Evolutionary conservation across 1,140 invertebrate genomes (phyloP), one percentile per base, ranked within the genome.

Genomic region (Patella vulgata): DNA sequence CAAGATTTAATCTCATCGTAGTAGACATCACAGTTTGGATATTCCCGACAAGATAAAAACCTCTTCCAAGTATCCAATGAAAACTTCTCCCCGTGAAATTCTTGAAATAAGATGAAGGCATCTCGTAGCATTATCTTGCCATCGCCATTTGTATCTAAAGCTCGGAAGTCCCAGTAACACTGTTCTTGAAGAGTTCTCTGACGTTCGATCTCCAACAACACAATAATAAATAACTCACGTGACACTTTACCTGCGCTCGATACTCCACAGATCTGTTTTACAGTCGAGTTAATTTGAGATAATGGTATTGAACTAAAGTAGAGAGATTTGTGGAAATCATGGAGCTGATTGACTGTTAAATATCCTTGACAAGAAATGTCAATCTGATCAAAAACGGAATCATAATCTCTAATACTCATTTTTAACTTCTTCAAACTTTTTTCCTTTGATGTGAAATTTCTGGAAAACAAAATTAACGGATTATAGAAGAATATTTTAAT

Each of bases 131-230:
- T 63, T 11, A 81, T 74, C 57, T 64, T 65, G 54, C 75, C 68
- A 44, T 66, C 66, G 19, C 72, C 77, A 47, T 63, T 70, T 23
- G 61, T 68, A 48, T 81, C 79, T 25, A 80, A 57, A 11, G 77
- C 75, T 57, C 77, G 70, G 63, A 77, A 81, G 51, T 81, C 79
- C 79, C 79, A 81, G 42, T 74, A 76, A 5, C 73, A 67, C 27
- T 74, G 63, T 54, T 78, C 70, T 30, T 81, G 76, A 36, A 73
- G 55, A 21, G 66, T 63, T 44, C 68, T 54, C 23, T 75, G 46
- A 39, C 79, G 54, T 21, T 76, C 67, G 11, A 81, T 48, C 33
- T 81, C 77, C 40, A 70, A 57, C 3, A 80, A 58, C 27, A 81
- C 71, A 42, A 67, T 66, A 25, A 75, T 42, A 52, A 80, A 80